A percentile compares a stretch with the other conserved stretches of the same genome.
Evolutionary conservation across 2,113 vertebrate species (phyloP).

Genomic region (Mola mola): DNA sequence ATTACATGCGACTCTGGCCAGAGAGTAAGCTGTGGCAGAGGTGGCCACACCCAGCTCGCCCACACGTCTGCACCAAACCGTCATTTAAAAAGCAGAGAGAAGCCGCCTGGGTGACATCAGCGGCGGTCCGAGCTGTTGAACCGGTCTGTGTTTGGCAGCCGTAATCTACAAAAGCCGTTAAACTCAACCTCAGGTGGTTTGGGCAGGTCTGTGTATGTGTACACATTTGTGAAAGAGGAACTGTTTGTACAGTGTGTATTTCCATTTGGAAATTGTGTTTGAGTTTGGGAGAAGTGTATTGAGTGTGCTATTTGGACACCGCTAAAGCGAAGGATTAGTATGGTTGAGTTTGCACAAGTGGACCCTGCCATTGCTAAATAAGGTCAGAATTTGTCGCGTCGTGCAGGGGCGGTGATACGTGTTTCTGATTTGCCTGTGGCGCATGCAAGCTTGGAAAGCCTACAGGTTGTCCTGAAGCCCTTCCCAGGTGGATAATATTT

Average conservation of each 20-base stretch:
- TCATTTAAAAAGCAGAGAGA: background rate
- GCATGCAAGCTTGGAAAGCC: background rate
- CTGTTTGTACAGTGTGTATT: constrained; percentile 49
- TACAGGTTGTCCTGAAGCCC: background rate
- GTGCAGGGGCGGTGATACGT: background rate
- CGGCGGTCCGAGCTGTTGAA: constrained; percentile 54
- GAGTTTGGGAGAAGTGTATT: constrained; percentile 32
- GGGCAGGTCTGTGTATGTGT: constrained; percentile 37
- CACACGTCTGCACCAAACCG: constrained; percentile 62
- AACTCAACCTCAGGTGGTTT: constrained; percentile 55
- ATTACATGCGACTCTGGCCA: constrained; percentile 74
- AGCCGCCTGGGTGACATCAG: constrained; percentile 57
- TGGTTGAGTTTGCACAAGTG: constrained; percentile 49
- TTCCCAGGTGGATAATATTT: constrained; percentile 4
- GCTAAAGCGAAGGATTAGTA: constrained; percentile 51
- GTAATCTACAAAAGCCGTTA: constrained; percentile 69
- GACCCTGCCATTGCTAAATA: constrained; percentile 49
- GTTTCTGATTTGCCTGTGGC: constrained; percentile 9
- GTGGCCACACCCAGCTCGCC: constrained; percentile 65
- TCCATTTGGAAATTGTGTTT: constrained; percentile 59
- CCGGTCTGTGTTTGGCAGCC: constrained; percentile 58
- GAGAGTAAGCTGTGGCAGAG: constrained; percentile 73
- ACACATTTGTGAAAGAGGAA: constrained; percentile 40
- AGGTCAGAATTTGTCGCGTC: constrained; percentile 23
- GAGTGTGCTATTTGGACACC: constrained; percentile 37